Evolutionary conservation across 1,140 invertebrate genomes (phyloP), one percentile per base, ranked within the genome.

Genomic region (Pseudomyrmex dendroicus): DNA sequence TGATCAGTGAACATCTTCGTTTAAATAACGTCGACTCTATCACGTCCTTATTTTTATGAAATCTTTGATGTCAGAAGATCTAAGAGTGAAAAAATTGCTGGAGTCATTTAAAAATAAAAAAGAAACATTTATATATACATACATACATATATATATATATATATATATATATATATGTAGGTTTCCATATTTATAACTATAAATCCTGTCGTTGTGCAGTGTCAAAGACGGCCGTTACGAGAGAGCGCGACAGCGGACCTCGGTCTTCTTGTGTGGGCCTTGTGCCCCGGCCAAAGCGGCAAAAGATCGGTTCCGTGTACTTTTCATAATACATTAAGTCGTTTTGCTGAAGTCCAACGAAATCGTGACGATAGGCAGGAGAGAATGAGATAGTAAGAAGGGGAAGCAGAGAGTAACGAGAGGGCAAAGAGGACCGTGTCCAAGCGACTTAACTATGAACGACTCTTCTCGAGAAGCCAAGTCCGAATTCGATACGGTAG

Each of bases 241-340:
- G 57, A n/a, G 13, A 13, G 52, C 17, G 64, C 61, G 73, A 70
- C 20, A n/a, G 44, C 56, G 50, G 57, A 61, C 62, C n/a, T 0
- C 57, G 35, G 44, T 67, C 86, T 86, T 62, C 73, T 87, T 87
- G 86, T 87, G 86, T 84, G 86, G 85, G 85, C 86, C 62, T n/a
- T 0, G 13, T 15, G 13, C 44, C 12, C 35, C 13, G 59, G 2
- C 15, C 17, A 46, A 13, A 68, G 12, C 59, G 61, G 56, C 17
- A 48, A 57, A 44, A 78, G 63, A 73, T 68, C 63, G 56, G 85
- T 87, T 85, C 77, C 86, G 86, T 85, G 86, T 88, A 88, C 83
- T 85, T 86, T 88, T 88, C 86, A 88, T 87, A 87, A 87, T 87
- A 87, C 86, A 87, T 87, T 87, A 87, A 87, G 85, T 86, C 86